Evolutionary conservation across 2,113 vertebrate genomes (phyloP).

Genomic region (Otis tarda): DNA sequence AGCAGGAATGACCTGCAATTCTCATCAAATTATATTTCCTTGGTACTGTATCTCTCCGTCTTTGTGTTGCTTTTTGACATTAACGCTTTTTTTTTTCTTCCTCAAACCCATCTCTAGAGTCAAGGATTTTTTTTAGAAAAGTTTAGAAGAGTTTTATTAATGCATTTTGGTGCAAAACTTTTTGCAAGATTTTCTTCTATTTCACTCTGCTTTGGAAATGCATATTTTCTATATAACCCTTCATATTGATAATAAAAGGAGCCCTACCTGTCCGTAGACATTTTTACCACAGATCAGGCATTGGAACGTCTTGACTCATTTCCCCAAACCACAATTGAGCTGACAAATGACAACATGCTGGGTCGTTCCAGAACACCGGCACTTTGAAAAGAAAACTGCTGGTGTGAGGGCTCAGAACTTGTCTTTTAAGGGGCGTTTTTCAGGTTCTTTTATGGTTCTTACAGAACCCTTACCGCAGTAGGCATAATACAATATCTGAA

Average conservation of each 20-base stretch:
- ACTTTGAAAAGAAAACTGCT: background rate
- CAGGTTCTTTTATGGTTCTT: background rate
- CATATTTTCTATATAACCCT: background rate
- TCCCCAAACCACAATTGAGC: background rate
- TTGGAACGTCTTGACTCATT: background rate
- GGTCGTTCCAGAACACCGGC: background rate
- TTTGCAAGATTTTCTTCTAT: background rate
- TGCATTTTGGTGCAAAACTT: background rate
- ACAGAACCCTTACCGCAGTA: background rate
- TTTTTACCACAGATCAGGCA: background rate
- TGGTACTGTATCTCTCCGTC: background rate
- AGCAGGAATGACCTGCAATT: constrained; percentile 30
- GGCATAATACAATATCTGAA: background rate
- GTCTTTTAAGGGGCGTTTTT: background rate
- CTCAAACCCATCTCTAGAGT: background rate
- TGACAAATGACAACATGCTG: background rate
- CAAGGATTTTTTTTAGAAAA: background rate
- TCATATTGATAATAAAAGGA: background rate
- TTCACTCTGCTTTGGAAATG: background rate
- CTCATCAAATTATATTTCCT: constrained; percentile 36
- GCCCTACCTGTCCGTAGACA: background rate
- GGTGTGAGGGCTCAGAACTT: background rate
- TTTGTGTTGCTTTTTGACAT: background rate
- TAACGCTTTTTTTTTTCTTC: background rate
- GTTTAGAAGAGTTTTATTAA: background rate